Evolutionary conservation across 2,797 vertebrate species (phyloP).

Genomic region (Ispidina lecontei): DNA sequence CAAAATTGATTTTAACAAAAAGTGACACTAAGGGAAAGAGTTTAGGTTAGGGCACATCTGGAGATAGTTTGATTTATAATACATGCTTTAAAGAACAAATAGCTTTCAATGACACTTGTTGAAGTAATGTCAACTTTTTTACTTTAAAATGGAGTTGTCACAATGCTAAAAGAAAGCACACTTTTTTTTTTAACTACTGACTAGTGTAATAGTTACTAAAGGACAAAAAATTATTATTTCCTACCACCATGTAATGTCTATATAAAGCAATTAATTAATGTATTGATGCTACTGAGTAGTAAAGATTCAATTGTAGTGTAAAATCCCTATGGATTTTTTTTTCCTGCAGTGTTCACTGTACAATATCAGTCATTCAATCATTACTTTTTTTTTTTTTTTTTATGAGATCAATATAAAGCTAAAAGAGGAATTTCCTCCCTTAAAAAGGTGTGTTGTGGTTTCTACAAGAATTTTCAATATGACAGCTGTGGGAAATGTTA

Average conservation of each 20-base stretch:
- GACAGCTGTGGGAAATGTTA: conserved; percentile 8
- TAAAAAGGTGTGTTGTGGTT: conserved; percentile 66
- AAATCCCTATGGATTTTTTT: conserved; percentile 51
- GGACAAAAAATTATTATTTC: conserved; percentile 52
- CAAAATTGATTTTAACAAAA: conserved; percentile 74
- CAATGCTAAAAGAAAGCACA: not conserved
- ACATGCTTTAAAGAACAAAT: conserved; percentile 70
- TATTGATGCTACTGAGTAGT: conserved; percentile 47
- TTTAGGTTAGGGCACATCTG: conserved; percentile 58
- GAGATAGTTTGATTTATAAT: conserved; percentile 70
- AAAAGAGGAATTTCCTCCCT: conserved; percentile 62
- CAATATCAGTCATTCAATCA: conserved; percentile 21
- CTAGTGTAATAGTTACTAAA: conserved; percentile 52
- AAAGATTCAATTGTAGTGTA: conserved; percentile 64
- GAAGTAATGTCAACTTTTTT: conserved; percentile 59
- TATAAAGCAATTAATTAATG: conserved; percentile 61
- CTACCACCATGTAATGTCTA: conserved; percentile 40
- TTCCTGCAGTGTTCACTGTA: conserved; percentile 59
- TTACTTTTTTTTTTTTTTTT: conserved; percentile 1
- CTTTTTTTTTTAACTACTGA: not conserved
- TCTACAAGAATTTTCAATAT: conserved; percentile 47
- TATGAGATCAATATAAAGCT: conserved; percentile 59
- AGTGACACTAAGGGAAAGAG: conserved; percentile 65
- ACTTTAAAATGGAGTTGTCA: conserved; percentile 55
- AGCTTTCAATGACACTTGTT: conserved; percentile 51